Evolutionary conservation across 2,888 invertebrate species (phyloP), one percentile per base, ranked within the genome.

Genomic region (Andrena minutula): DNA sequence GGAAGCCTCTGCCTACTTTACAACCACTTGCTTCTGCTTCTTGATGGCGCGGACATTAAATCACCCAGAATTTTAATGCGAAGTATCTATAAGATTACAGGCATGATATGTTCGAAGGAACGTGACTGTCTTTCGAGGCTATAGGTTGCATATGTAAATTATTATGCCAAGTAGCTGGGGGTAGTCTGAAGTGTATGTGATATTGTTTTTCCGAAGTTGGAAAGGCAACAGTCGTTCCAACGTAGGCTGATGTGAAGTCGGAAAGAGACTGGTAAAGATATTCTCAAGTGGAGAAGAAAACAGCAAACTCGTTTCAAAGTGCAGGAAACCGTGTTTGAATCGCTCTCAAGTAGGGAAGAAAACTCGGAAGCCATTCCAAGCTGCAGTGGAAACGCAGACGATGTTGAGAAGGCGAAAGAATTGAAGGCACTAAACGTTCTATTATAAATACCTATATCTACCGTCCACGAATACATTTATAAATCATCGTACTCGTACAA

Each of bases 221-320:
- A 75, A 75, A 53, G 69, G 10, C 61, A 41, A 70, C 61, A 61
- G 58, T 7, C 51, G 49, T 56, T 75, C 51, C 70, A 61, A 60
- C 68, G 60, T 69, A 28, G 41, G 5, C 20, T 2, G 41, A 53
- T 47, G 20, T 30, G 56, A 23, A 58, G 64, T 73, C 20, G 51
- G n/a, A 10, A 75, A 61, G 28, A 35, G 63, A 53, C 61, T 49
- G 23, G 51, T 26, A 53, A 70, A 63, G 51, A 63, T 35, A 60
- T 3, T 70, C 28, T 70, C 70, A 41, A 75, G 63, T 41, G 63
- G 61, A 41, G 41, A n/a, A 23, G 60, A 75, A 75, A 70, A 75
- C 41, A 63, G n/a, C 35, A 30, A 68, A 49, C 49, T 75, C 49
- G 49, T 51, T 68, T 16, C 26, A 49, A 49, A 32, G 26, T 32